Evolutionary conservation across 2,888 invertebrate genomes (phyloP).

Genomic region (Anoplius nigerrimus): DNA sequence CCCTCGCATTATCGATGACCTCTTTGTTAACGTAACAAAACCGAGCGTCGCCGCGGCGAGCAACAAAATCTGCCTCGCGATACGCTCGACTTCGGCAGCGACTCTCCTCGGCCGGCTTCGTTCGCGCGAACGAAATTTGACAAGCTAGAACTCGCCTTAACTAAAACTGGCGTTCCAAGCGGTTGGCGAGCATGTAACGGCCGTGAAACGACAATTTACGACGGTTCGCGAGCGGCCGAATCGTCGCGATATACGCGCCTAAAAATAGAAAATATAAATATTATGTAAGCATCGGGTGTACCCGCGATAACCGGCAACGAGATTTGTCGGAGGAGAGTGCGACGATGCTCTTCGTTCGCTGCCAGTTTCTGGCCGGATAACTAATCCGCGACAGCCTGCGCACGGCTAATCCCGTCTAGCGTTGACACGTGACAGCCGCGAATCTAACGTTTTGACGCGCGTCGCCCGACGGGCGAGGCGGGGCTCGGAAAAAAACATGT

Average conservation of each 20-base stretch:
- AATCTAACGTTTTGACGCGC: too few species aligned
- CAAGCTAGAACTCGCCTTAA: too few species aligned
- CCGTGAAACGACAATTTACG: conserved; percentile 19
- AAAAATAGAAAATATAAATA: conserved; percentile 49
- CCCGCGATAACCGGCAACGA: conserved; percentile 33
- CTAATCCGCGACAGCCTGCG: not conserved
- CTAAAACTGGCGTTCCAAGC: too few species aligned
- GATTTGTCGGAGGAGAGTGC: conserved; percentile 20
- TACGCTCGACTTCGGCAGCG: too few species aligned
- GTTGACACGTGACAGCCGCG: conserved; percentile 8
- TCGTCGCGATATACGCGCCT: conserved; percentile 11
- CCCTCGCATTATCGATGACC: conserved; percentile 32
- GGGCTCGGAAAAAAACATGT: not conserved
- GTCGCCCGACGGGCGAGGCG: not conserved
- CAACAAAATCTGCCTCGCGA: conserved; percentile 3
- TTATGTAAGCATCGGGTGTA: conserved; percentile 29
- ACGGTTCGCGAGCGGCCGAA: not conserved
- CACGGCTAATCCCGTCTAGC: not conserved
- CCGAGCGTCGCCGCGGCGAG: not conserved
- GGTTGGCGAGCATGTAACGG: too few species aligned
- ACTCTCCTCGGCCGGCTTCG: not conserved
- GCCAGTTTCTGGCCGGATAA: too few species aligned
- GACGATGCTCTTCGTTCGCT: not conserved
- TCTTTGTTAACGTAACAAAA: conserved; percentile 15
- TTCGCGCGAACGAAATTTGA: too few species aligned